A percentile compares a stretch with the other conserved stretches of the same genome.
Evolutionary conservation across 2,797 vertebrate genomes (phyloP).

Genomic region (Aphelocoma californica): DNA sequence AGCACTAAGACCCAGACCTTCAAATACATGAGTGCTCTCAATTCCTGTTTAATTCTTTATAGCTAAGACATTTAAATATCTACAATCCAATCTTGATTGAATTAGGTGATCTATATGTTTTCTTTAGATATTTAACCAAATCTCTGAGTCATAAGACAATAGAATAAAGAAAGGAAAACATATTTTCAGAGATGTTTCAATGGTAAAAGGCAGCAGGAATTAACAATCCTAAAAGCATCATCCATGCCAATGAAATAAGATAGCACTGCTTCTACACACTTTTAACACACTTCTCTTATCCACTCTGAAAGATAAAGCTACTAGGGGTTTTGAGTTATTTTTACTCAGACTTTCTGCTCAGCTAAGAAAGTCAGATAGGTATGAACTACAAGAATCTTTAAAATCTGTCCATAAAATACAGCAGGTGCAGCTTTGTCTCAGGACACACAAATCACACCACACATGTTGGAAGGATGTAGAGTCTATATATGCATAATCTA

Average conservation of each 20-base stretch:
- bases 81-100: background rate
- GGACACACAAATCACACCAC: background rate
- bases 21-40: background rate
- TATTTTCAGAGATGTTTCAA: background rate
- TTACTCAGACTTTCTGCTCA: background rate
- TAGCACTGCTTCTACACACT: background rate
- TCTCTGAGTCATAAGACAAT: background rate
- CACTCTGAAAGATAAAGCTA: background rate
- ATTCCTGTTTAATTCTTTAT: background rate
- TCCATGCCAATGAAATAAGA: background rate
- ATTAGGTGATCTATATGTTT: background rate
- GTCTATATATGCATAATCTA: background rate
- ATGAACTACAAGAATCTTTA: background rate
- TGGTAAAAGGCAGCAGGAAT: background rate
- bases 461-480: background rate
- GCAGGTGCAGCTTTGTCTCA: background rate
- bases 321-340: background rate
- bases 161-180: background rate
- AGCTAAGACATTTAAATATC: background rate
- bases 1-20: background rate
- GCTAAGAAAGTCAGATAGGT: background rate
- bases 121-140: background rate
- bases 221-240: background rate
- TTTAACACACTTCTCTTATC: background rate
- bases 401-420: background rate